Conservation (phyloP, 64 coral and sea anemone genomes). For the Montipora sp. region DNA sequence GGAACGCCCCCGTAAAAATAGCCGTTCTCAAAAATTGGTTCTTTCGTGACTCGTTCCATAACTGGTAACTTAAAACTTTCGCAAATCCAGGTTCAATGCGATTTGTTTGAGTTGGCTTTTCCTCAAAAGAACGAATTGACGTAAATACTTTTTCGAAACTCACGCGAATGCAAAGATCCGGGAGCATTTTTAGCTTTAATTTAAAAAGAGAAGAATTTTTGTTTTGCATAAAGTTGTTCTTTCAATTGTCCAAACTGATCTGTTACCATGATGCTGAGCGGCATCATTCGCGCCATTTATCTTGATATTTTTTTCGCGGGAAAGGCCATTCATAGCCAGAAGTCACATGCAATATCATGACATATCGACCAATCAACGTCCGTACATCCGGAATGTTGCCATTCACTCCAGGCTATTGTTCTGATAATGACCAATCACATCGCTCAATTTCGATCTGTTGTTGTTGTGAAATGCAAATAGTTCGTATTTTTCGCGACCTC, state of each 20-base stretch:
- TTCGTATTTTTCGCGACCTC: slow-evolving; percentile 97
- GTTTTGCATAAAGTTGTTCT: slow-evolving; percentile 10
- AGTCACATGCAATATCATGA: slow-evolving; percentile 71
- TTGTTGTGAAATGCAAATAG: slow-evolving; percentile 99
- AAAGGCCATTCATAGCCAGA: slow-evolving; percentile 91
- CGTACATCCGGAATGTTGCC: slow-evolving; percentile 45
- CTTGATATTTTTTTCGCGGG: slow-evolving; percentile 61
- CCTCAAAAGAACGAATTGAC: slow-evolving; percentile 26
- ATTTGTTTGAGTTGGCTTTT: slow-evolving; percentile 30
- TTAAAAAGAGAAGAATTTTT: not conserved
- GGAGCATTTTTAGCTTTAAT: not conserved
- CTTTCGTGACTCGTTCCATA: slow-evolving; percentile 5
- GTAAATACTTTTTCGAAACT: slow-evolving; percentile 25
- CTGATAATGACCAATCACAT: slow-evolving; percentile 72
- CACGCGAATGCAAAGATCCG: not conserved
- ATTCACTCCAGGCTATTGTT: slow-evolving; percentile 80
- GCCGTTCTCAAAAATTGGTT: not conserved
- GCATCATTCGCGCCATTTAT: slow-evolving; percentile 79
- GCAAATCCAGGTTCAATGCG: slow-evolving; percentile 20
- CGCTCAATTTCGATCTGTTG: slow-evolving; percentile 64
- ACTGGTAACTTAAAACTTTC: slow-evolving; percentile 34
- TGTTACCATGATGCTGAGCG: slow-evolving; percentile 47
- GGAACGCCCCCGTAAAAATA: not conserved
- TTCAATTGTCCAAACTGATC: not conserved
- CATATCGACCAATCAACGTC: slow-evolving; percentile 84